Conservation (phyloP, 2,888 invertebrate species). For the Microctonus aethiopoides region DNA sequence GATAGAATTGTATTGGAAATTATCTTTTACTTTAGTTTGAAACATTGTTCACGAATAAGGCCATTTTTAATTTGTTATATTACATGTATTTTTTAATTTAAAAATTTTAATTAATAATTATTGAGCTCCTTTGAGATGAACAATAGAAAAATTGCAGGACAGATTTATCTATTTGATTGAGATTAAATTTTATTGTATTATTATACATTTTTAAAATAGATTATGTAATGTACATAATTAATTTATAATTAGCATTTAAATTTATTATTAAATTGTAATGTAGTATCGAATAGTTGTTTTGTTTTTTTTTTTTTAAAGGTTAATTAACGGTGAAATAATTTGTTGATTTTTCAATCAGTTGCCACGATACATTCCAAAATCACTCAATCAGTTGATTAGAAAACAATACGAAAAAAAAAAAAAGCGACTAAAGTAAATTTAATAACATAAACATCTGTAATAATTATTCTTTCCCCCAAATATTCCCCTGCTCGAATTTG, state of each 20-base stretch:
- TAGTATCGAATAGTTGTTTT: not conserved
- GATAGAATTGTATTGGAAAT: conserved; percentile 6
- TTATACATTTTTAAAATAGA: not conserved
- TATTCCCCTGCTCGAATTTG: conserved; percentile 43
- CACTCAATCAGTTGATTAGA: conserved; percentile 7
- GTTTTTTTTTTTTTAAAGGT: not conserved
- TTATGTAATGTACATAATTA: conserved; percentile 46
- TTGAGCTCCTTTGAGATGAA: not conserved
- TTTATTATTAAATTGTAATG: conserved; percentile 34
- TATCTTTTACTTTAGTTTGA: not conserved
- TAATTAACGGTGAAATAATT: conserved; percentile 30
- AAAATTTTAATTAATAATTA: conserved; percentile 15
- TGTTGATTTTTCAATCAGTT: conserved; percentile 38
- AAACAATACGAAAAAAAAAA: conserved; percentile 1
- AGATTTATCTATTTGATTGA: conserved; percentile 22
- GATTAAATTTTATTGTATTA: conserved; percentile 21
- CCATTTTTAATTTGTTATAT: conserved; percentile 5
- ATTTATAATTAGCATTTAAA: conserved; percentile 41
- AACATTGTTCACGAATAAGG: not conserved
- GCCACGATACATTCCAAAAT: conserved; percentile 48
- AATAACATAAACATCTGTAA: not conserved
- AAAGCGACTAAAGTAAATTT: not conserved
- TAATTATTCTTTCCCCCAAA: conserved; percentile 23
- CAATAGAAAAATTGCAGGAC: conserved; percentile 11
- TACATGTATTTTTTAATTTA: conserved; percentile 8